Evolutionary conservation across 2,888 invertebrate genomes (phyloP).

Genomic region (Acronicta alni): DNA sequence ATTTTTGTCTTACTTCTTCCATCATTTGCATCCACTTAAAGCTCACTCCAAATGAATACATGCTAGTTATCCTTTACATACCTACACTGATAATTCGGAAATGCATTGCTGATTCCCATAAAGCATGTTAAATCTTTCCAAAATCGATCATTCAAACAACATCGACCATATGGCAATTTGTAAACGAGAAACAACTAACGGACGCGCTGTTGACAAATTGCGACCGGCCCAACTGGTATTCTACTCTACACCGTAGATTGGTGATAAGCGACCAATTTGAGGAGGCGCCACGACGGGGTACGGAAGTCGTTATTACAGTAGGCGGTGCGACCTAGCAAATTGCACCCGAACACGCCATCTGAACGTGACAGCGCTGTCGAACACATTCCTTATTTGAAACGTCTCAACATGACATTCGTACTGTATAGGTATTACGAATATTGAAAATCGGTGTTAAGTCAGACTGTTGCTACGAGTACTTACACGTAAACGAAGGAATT

Average conservation of each 20-base stretch:
- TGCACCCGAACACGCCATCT: constrained; percentile 87
- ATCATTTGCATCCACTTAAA: constrained; percentile 46
- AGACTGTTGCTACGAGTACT: constrained; percentile 28
- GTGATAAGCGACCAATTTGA: constrained; percentile 89
- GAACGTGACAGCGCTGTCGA: constrained; percentile 88
- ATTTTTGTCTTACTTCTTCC: constrained; percentile 67
- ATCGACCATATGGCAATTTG: constrained; percentile 62
- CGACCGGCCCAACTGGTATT: constrained; percentile 82
- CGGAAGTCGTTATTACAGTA: constrained; percentile 89
- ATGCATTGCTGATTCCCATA: constrained; percentile 1
- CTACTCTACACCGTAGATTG: constrained; percentile 86
- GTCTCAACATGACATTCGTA: constrained; percentile 81
- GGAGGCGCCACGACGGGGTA: constrained; percentile 88
- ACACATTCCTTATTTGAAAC: constrained; percentile 87
- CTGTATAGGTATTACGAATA: constrained; percentile 74
- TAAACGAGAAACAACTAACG: constrained; percentile 76
- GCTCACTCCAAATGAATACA: constrained; percentile 4
- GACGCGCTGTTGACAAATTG: constrained; percentile 83
- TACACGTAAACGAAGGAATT: constrained; percentile 33
- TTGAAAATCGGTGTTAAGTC: constrained; percentile 62
- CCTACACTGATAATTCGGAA: constrained; percentile 3
- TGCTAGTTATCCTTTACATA: no score
- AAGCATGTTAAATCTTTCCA: constrained; percentile 27
- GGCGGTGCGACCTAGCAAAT: constrained; percentile 87
- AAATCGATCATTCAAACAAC: constrained; percentile 50